Evolutionary conservation across 2,888 invertebrate genomes (phyloP).

Genomic region (Gymnosoma rotundatum): DNA sequence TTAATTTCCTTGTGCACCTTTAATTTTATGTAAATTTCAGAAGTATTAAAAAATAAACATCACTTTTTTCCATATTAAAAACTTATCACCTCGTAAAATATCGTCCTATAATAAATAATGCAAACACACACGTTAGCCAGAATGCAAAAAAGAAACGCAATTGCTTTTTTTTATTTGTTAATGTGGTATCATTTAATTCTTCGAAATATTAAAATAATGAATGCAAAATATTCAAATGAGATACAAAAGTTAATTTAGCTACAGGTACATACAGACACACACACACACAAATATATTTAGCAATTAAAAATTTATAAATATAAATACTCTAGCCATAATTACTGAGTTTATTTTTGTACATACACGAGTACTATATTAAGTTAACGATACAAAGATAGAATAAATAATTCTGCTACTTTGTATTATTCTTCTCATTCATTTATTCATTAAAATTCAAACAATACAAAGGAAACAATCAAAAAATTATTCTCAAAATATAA

Average conservation of each 20-base stretch:
- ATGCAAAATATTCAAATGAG: slow-evolving; percentile 49
- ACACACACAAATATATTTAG: slow-evolving; percentile 18
- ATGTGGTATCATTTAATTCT: slow-evolving; percentile 53
- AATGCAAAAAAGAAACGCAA: too few relatives aligned
- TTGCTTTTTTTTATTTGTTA: slow-evolving; percentile 36
- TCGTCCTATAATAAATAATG: slow-evolving; percentile 18
- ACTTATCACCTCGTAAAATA: slow-evolving; percentile 56
- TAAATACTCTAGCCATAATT: slow-evolving; percentile 23
- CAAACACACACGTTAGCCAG: background rate
- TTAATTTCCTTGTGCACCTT: slow-evolving; percentile 57
- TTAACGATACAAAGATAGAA: slow-evolving; percentile 11
- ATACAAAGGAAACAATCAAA: slow-evolving; percentile 21
- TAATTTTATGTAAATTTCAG: slow-evolving; percentile 35
- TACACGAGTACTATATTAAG: background rate
- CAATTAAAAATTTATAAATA: slow-evolving; percentile 39
- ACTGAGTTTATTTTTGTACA: slow-evolving; percentile 3
- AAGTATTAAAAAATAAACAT: slow-evolving; percentile 42
- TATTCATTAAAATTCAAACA: slow-evolving; percentile 52
- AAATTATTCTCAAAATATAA: slow-evolving; percentile 33
- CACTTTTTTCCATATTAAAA: slow-evolving; percentile 52
- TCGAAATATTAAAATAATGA: slow-evolving; percentile 58
- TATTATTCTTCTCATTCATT: slow-evolving; percentile 7
- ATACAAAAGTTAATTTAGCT: slow-evolving; percentile 21
- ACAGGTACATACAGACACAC: slow-evolving; percentile 5
- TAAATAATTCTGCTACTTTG: slow-evolving; percentile 8